Evolutionary conservation across 2,888 invertebrate genomes (phyloP).

Genomic region (Agrotis puta): DNA sequence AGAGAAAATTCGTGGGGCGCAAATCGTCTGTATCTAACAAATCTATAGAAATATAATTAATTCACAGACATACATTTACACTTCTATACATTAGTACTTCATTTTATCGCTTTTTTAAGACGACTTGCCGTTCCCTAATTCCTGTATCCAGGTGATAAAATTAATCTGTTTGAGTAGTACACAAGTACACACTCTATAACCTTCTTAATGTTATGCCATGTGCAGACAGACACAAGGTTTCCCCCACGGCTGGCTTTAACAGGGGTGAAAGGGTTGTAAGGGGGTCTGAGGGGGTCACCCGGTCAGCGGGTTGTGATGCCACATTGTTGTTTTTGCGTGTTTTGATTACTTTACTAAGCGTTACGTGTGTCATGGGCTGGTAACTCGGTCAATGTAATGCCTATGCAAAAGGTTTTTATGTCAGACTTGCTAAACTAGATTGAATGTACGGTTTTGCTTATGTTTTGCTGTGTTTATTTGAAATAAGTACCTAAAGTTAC

Average conservation of each 20-base stretch:
- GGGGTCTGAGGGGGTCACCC: constrained; percentile 35
- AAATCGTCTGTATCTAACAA: no score
- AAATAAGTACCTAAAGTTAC: neutral
- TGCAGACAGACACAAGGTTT: constrained; percentile 43
- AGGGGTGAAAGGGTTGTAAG: constrained; percentile 30
- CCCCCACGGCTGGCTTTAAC: constrained; percentile 16
- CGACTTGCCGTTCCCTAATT: no score
- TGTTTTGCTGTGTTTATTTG: neutral
- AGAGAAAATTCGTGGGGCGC: no score
- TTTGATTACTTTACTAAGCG: constrained; percentile 58
- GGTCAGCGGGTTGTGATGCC: constrained; percentile 48
- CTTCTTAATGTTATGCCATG: neutral
- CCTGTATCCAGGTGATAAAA: no score
- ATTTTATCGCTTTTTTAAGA: no score
- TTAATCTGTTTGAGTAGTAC: no score
- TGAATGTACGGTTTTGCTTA: neutral
- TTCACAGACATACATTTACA: no score
- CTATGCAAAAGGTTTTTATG: constrained; percentile 53
- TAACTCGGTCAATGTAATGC: constrained; percentile 56
- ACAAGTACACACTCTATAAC: neutral
- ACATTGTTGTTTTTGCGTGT: constrained; percentile 58
- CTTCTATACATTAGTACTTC: no score
- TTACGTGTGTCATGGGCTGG: constrained; percentile 48
- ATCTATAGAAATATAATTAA: no score
- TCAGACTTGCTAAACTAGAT: constrained; percentile 34